Evolutionary conservation across 1,140 invertebrate species (phyloP), one percentile per base, ranked within the genome.

Genomic region (Drosophila pallidifrons): DNA sequence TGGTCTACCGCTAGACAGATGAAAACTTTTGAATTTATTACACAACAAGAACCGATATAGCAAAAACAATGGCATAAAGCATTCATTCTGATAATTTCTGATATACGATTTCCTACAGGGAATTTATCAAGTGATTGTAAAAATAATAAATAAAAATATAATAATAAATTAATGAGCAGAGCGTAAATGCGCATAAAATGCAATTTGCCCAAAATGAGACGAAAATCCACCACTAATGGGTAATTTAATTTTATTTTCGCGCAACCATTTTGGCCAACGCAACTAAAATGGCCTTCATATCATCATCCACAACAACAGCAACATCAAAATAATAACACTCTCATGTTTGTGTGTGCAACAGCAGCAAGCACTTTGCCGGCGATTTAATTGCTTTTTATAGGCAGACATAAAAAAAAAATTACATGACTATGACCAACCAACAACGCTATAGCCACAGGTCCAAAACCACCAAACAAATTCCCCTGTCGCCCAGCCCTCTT

Each of bases 171-270:
- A 67, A 64, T 71, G 66, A 57, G 63, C 41, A 45, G 25, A 61
- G 52, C 38, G 60, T 76, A 69, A 83, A 69, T 65, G 54, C 69
- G 64, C 65, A 82, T 67, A 64, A 75, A 81, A 79, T 76, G 80
- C 59, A 64, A 79, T 79, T 85, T 75, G 54, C 45, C 58, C 28
- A 85, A 85, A 64, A 78, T 83, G 64, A 81, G 71, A 72, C 69
- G 63, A 69, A 79, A 86, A 80, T 80, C 80, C 25, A 71, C 75
- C 85, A 74, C 81, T 81, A 89, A 89, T 89, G 85, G 79, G 85
- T 79, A 72, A 89, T 89, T 85, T 85, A 79, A 89, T 89, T 89
- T 89, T 81, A 89, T 89, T 88, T 87, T 68, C 66, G 54, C 65
- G 45, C 61, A 45, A 35, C 20, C 61, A 60, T 60, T 79, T 81